phyloP scores from a whole-genome alignment of 2,888 invertebrate genomes.

The Nephrotoma guestfalica region DNA sequence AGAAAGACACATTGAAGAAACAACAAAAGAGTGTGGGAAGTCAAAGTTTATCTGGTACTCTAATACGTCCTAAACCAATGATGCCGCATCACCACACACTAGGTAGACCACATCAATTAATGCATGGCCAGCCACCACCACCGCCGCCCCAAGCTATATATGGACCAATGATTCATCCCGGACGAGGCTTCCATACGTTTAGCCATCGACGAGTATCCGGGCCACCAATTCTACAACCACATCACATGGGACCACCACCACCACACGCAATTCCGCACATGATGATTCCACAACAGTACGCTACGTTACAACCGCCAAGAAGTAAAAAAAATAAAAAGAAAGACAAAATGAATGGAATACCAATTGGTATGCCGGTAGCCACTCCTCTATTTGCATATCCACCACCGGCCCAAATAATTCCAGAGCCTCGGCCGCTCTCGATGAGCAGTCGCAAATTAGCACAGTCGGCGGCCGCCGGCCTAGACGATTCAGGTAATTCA shows the following conservation, averaged over 20 bases:
- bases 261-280: conserved; percentile 29
- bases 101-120: conserved; percentile 27
- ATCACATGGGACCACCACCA: conserved; percentile 30
- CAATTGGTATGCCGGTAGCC: conserved; percentile 34
- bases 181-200: conserved; percentile 36
- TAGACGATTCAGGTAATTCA: conserved; percentile 37
- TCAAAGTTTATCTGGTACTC: conserved; percentile 32
- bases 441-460: conserved; percentile 45
- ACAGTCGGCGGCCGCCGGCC: conserved; percentile 49
- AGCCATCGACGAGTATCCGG: conserved; percentile 32
- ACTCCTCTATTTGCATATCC: conserved; percentile 34
- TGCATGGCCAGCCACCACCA: conserved; percentile 23
- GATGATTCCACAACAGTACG: conserved; percentile 40
- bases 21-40: conserved; percentile 27
- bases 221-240: conserved; percentile 21
- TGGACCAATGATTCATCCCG: conserved; percentile 24
- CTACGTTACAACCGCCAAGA: conserved; percentile 47
- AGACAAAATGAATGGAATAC: conserved; percentile 30
- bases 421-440: conserved; percentile 38
- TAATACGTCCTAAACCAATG: conserved; percentile 32
- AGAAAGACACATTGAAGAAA: conserved; percentile 34
- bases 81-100: conserved; percentile 22
- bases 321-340: conserved; percentile 35
- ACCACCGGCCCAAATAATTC: conserved; percentile 42
- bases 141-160: conserved; percentile 25